Conservation (phyloP, 2,888 invertebrate genomes). For the Drepanosiphum platanoidis region DNA sequence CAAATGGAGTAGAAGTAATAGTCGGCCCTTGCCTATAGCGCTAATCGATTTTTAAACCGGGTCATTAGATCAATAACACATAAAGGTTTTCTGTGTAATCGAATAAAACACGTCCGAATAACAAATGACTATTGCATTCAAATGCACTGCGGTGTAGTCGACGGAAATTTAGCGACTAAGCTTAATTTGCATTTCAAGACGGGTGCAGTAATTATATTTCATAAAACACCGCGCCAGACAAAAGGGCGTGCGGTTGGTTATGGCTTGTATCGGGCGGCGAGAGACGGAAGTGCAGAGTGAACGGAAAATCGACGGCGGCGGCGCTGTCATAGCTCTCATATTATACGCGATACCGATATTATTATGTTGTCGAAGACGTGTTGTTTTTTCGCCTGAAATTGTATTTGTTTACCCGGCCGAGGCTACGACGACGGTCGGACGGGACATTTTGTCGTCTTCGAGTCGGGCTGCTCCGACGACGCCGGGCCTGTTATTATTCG, state of each 20-base stretch:
- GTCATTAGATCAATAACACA: conserved; percentile 30
- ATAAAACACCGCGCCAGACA: conserved; percentile 9
- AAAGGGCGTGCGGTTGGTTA: too few species aligned
- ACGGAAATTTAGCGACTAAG: not conserved
- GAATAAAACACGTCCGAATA: not conserved
- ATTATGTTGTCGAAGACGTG: too few species aligned
- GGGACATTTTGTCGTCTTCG: too few species aligned
- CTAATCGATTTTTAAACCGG: conserved; percentile 35
- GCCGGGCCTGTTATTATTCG: too few species aligned
- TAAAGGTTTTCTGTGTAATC: not conserved
- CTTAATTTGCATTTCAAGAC: not conserved
- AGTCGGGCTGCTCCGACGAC: too few species aligned
- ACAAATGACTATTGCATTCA: conserved; percentile 6
- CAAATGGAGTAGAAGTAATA: not conserved
- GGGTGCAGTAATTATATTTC: not conserved
- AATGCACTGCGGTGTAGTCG: not conserved
- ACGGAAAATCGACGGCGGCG: not conserved
- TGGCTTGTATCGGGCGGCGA: not conserved
- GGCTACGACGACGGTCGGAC: too few species aligned
- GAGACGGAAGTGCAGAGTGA: not conserved
- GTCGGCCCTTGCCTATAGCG: not conserved
- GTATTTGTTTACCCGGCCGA: too few species aligned
- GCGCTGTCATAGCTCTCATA: too few species aligned
- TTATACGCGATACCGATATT: too few species aligned
- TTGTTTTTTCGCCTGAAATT: too few species aligned